Conservation (phyloP, 2,797 vertebrate species). For the Gambusia yucatana region DNA sequence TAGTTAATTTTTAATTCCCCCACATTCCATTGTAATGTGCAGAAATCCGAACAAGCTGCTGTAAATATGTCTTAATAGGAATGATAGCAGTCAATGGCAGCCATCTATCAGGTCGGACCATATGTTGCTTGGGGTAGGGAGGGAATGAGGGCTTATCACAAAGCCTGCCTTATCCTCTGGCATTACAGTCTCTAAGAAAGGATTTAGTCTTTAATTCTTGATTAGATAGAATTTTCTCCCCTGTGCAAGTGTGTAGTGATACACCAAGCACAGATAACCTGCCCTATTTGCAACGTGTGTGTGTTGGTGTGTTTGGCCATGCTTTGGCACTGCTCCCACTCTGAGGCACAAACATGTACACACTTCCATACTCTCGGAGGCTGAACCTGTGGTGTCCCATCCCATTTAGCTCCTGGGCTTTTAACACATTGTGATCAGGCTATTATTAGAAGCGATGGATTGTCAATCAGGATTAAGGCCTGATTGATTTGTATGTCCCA, state of each 20-base stretch:
- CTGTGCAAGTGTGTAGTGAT: constrained; percentile 67
- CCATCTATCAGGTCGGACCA: constrained; percentile 77
- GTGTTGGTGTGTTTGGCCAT: constrained; percentile 10
- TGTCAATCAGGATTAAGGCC: constrained; percentile 80
- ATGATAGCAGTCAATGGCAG: constrained; percentile 69
- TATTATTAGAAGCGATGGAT: constrained; percentile 78
- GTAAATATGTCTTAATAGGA: constrained; percentile 73
- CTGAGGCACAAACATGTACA: constrained; percentile 5
- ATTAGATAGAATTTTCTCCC: constrained; percentile 84
- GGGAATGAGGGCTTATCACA: constrained; percentile 77
- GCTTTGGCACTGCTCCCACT: constrained; percentile 32
- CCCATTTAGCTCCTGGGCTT: constrained; percentile 62
- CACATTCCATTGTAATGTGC: constrained; percentile 16
- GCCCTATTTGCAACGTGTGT: constrained; percentile 30
- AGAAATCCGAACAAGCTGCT: constrained; percentile 47
- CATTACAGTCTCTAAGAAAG: constrained; percentile 86
- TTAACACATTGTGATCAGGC: constrained; percentile 69
- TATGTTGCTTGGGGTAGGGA: constrained; percentile 80
- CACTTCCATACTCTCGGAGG: constrained; percentile 4
- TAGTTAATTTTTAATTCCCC: constrained; percentile 8
- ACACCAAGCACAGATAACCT: constrained; percentile 71
- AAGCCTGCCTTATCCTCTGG: constrained; percentile 84
- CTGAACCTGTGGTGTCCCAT: constrained; percentile 37
- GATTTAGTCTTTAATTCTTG: constrained; percentile 87
- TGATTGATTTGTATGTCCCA: constrained; percentile 58